phyloP scores from a whole-genome alignment of 1,140 invertebrate genomes.

The Drosophila nigrodunni region DNA sequence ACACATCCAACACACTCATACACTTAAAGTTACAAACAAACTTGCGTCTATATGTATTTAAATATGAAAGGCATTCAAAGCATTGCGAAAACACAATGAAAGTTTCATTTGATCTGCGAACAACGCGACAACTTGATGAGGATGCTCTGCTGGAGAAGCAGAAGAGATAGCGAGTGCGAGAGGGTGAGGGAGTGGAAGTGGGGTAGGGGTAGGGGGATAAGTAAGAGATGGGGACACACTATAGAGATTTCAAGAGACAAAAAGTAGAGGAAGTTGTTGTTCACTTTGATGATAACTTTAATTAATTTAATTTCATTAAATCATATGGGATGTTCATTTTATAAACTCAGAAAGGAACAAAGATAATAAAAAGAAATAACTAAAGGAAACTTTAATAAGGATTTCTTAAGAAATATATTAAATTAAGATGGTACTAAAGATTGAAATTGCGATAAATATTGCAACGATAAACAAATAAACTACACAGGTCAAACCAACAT shows the following conservation, averaged over 20 bases:
- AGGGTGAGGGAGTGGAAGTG: too few species aligned
- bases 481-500: too few species aligned
- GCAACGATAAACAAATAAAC: too few species aligned
- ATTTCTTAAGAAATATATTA: neutral
- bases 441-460: too few species aligned
- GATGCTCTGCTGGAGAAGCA: slow-evolving; percentile 25
- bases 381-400: neutral
- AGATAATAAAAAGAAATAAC: neutral
- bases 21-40: slow-evolving; percentile 16
- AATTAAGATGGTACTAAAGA: neutral
- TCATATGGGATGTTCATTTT: neutral
- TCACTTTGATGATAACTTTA: slow-evolving; percentile 6
- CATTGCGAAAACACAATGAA: slow-evolving; percentile 70
- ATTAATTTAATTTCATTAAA: slow-evolving; percentile 10
- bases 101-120: slow-evolving; percentile 81
- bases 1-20: neutral
- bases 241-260: neutral
- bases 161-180: neutral
- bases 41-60: slow-evolving; percentile 12
- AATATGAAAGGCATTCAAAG: slow-evolving; percentile 37
- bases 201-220: too few species aligned
- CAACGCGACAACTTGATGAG: slow-evolving; percentile 70
- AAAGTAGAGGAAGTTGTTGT: slow-evolving; percentile 14
- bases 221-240: too few species aligned
- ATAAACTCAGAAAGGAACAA: neutral